Percentiles rank a stretch among this genome's conserved stretches.
phyloP scores from a whole-genome alignment of 2,888 invertebrate genomes.

The Eulithis prunata region DNA sequence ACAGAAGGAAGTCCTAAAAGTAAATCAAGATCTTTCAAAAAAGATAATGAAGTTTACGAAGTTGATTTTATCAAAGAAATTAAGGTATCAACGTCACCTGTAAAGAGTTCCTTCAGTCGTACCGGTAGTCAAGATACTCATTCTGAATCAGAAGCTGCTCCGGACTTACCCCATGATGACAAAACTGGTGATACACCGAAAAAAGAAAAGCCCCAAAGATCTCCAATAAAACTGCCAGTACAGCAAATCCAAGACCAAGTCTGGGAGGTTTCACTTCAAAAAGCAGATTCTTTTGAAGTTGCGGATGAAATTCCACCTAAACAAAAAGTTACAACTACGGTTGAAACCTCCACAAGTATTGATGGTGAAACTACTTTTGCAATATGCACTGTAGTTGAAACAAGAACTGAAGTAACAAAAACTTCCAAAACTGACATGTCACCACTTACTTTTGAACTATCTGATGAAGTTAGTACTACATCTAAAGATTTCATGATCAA shows the following conservation, averaged over 20 bases:
- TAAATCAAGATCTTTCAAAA: slow-evolving; percentile 79
- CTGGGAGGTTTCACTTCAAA: slow-evolving; percentile 76
- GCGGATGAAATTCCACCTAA: slow-evolving; percentile 63
- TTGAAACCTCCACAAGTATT: slow-evolving; percentile 56
- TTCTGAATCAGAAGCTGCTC: slow-evolving; percentile 82
- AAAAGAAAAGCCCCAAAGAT: slow-evolving; percentile 65
- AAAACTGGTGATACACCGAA: slow-evolving; percentile 71
- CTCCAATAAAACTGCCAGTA: slow-evolving; percentile 76
- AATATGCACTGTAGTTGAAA: slow-evolving; percentile 57
- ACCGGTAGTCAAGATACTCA: slow-evolving; percentile 84
- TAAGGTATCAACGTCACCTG: slow-evolving; percentile 79
- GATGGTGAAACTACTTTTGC: slow-evolving; percentile 63
- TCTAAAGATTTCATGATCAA: slow-evolving; percentile 81
- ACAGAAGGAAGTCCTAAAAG: slow-evolving; percentile 76
- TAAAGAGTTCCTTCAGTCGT: slow-evolving; percentile 79
- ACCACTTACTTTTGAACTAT: slow-evolving; percentile 69
- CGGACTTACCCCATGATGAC: slow-evolving; percentile 78
- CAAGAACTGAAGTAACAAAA: slow-evolving; percentile 59
- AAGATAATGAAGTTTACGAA: slow-evolving; percentile 79
- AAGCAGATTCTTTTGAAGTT: slow-evolving; percentile 69
- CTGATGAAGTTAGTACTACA: slow-evolving; percentile 71
- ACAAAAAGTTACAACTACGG: slow-evolving; percentile 48
- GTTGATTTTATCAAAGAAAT: slow-evolving; percentile 82
- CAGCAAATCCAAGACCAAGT: slow-evolving; percentile 77
- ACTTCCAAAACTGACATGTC: slow-evolving; percentile 71